Evolutionary conservation across 2,888 invertebrate genomes (phyloP), one percentile per base, ranked within the genome.

Genomic region (Dusona sp.): DNA sequence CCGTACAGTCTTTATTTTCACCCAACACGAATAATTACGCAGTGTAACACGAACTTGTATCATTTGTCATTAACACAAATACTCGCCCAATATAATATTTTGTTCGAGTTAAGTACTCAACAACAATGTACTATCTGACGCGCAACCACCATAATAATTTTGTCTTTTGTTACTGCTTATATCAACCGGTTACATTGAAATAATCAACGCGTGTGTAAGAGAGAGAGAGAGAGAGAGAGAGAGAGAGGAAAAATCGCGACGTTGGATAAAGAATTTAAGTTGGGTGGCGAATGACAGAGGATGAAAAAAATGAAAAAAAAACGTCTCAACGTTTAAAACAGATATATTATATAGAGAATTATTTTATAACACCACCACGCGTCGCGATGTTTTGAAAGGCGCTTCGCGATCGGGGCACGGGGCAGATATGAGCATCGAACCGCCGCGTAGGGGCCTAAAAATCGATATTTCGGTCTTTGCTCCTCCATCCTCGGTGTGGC

Each of bases 391-490:
- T 93, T 92, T 92, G 92, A 93, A 92, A 91, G 92, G 92, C 91
- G 92, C 90, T 92, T 92, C 90, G 85, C 89, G 83, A 86, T 91
- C 91, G 92, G 91, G 89, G 88, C 91, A 91, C 92, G 92, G 91
- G 92, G 92, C 92, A 92, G 92, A 92, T 92, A 92, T 92, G 92
- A 93, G 93, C 94, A 93, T 93, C 93, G 92, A 95, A 95, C 92
- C 92, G 92, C 95, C 95, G 95, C 95, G 95, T 95, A 95, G 95
- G 95, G 95, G 95, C 95, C 93, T 95, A 94, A 96, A 96, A 96
- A 97, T 97, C 97, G 96, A 97, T 97, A 95, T 95, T 96, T 95
- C 95, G 95, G 95, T 95, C 95, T 95, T 95, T 95, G 95, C 95
- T 94, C 95, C 96, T 94, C 95, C 96, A 97, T 96, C 96, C 96